These are phyloP conservation scores for Hipposideros armiger DNA, from an alignment of 2,113 vertebrate genomes.

Conservation along the genomic window DNA sequence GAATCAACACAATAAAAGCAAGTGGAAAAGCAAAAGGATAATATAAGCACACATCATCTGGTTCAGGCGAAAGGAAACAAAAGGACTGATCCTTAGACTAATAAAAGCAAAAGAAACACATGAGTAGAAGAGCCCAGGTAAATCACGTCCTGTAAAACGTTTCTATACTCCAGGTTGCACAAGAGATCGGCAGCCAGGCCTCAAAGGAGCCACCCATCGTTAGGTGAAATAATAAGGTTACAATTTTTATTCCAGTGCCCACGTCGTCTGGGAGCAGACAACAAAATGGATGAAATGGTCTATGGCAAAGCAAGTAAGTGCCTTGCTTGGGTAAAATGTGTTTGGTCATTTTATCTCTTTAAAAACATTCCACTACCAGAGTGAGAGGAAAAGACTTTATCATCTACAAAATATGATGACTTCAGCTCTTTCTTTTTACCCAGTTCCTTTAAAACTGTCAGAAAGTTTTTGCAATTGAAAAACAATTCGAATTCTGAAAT, in stretches of 20 bases:
- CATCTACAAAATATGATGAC: not conserved
- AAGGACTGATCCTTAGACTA: constrained; percentile 53
- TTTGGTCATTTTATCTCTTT: not conserved
- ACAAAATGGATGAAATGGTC: not conserved
- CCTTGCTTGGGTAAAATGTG: not conserved
- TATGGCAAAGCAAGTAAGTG: not conserved
- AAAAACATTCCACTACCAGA: not conserved
- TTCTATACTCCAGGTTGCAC: not conserved
- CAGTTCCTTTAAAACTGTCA: constrained; percentile 1
- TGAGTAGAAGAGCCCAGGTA: not conserved
- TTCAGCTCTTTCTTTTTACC: not conserved
- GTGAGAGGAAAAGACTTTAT: not conserved
- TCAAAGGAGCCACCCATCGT: constrained; percentile 3
- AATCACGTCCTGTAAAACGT: not conserved
- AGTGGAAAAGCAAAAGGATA: constrained; percentile 73
- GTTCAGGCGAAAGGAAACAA: not conserved
- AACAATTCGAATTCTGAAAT: constrained; percentile 36
- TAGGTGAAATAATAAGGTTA: not conserved
- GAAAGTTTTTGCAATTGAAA: constrained; percentile 4
- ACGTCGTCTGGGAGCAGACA: not conserved
- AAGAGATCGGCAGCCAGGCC: not conserved
- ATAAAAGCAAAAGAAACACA: constrained; percentile 78
- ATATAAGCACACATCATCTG: constrained; percentile 57
- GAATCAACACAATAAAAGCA: constrained; percentile 65
- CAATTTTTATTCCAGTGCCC: constrained; percentile 14